phyloP scores from a whole-genome alignment of 2,888 invertebrate species.

The Idaea aversata region DNA sequence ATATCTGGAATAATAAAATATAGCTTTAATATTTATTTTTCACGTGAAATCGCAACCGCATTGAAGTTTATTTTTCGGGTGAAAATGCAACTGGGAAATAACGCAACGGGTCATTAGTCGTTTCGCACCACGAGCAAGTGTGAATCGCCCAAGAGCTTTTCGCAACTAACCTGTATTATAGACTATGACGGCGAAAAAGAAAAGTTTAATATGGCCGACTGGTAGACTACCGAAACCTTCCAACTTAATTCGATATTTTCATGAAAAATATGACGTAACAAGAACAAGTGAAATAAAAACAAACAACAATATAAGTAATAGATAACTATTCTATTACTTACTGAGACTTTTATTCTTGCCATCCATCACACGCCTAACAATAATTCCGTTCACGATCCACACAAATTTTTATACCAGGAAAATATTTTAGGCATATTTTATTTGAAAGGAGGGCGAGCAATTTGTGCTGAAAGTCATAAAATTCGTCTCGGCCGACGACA shows the following conservation, averaged over 20 bases:
- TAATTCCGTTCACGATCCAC: not conserved
- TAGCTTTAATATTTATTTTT: no score
- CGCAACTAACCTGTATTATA: no score
- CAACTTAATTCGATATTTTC: not conserved
- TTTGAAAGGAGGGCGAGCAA: conserved; percentile 65
- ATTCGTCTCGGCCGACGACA: conserved; percentile 56
- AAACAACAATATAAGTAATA: not conserved
- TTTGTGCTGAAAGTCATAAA: conserved; percentile 72
- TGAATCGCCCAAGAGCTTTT: no score
- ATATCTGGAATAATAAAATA: no score
- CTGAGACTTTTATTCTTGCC: not conserved
- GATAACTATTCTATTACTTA: not conserved
- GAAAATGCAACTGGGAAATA: no score
- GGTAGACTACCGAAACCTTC: no score
- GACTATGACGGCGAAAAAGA: no score
- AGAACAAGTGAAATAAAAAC: not conserved
- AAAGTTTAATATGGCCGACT: no score
- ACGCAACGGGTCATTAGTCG: no score
- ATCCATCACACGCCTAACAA: not conserved
- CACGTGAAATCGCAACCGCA: no score
- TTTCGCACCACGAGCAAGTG: no score
- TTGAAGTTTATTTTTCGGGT: no score
- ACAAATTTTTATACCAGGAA: not conserved
- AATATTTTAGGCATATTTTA: conserved; percentile 40
- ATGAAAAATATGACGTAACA: not conserved